Evolutionary conservation across 1,140 invertebrate species (phyloP), one percentile per base, ranked within the genome.

Genomic region (Mesaphorura yosii): DNA sequence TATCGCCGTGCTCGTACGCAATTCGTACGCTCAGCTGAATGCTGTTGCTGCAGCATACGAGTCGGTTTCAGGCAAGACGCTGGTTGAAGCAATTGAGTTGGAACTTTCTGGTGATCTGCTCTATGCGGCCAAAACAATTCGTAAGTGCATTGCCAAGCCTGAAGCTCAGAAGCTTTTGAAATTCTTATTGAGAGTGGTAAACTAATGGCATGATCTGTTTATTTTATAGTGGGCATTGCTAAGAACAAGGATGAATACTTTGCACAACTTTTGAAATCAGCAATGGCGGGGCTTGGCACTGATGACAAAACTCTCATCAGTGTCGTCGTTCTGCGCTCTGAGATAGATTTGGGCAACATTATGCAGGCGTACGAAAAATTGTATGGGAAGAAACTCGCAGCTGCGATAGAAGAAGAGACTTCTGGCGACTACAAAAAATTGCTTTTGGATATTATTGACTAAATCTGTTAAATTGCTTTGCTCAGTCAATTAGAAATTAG

Each of bases 361-460:
- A 74, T 72, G 58, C 60, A 69, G 15, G 67, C 68, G 45, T 72
- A 66, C 62, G 57, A 66, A 55, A 64, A 60, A 26, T 62, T 65
- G 38, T 75, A 70, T 62, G 65, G 62, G 29, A 55, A 62, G 62
- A 51, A 60, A 25, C 52, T 73, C 25, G 63, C 58, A 14, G 61
- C 63, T 44, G 68, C 64, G 42, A 61, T 66, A 22, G 78, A 89
- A 80, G 83, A 79, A 62, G 88, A 93, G 70, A 90, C 86, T 54
- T 88, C 86, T 63, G 88, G 88, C 57, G 86, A 92, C 76, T 91
- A 90, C 78, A 89, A 84, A 74, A 83, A 81, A 72, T 79, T 87
- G 63, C 78, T 92, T 64, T 75, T 91, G 14, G 42, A 47, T 19
- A 12, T 44, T 45, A 26, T 44, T 14, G 3, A 37, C 19, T 27